Evolutionary conservation across 1,140 invertebrate genomes (phyloP).

Genomic region (Trichonephila clavata): DNA sequence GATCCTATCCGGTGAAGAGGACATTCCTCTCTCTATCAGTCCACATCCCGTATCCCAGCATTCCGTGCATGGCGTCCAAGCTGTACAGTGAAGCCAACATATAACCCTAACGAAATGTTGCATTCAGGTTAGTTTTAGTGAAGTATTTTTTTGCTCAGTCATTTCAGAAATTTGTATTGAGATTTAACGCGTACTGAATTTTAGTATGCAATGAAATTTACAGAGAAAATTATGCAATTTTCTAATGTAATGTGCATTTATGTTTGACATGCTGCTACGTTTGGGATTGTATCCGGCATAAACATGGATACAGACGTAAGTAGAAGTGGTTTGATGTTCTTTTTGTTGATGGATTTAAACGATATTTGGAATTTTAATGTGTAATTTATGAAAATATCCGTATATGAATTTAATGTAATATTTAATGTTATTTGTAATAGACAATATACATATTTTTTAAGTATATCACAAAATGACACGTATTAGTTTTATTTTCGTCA

Average conservation of each 20-base stretch:
- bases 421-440: too few species aligned
- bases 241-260: constrained; percentile 28
- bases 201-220: background rate
- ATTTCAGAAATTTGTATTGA: background rate
- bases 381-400: background rate
- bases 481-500: too few species aligned
- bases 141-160: background rate
- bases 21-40: background rate
- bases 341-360: background rate
- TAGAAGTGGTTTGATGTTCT: background rate
- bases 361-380: background rate
- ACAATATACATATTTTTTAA: too few species aligned
- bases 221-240: background rate
- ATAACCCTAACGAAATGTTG: constrained; percentile 39
- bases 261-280: constrained; percentile 55
- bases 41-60: constrained; percentile 53
- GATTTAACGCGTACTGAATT: background rate
- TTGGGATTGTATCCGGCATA: constrained; percentile 19
- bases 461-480: too few species aligned
- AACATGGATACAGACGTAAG: constrained; percentile 67
- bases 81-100: constrained; percentile 48
- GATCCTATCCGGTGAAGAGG: background rate
- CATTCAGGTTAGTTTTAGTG: constrained; percentile 61
- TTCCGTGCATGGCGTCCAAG: constrained; percentile 66
- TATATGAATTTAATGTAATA: background rate